Evolutionary conservation across 2,113 vertebrate genomes (phyloP), one percentile per base, ranked within the genome.

Genomic region (Amblyornis subalaris): DNA sequence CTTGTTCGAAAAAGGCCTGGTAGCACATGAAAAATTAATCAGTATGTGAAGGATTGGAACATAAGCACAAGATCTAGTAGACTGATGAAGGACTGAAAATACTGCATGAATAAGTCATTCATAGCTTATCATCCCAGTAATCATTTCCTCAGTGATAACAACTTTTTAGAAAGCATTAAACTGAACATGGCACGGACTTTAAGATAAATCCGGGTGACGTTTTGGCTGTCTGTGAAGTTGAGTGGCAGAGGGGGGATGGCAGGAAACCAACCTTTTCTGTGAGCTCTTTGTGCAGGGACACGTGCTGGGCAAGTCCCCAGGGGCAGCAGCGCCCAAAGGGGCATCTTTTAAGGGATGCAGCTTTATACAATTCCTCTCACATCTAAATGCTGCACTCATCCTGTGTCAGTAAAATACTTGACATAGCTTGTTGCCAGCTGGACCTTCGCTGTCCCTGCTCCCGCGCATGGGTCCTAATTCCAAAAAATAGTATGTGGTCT

Each of bases 91-190:
- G 87, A 78, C 81, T 75, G 78, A 76, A 96, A 95, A 90, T 76
- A 64, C 72, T 53, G 45, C 74, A 90, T 75, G 93, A 84, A 90
- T 95, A 94, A 95, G 69, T 93, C 88, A 93, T 96, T 96, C 95
- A 85, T 76, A 85, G 90, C 82, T 95, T 96, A 97, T 96, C 95
- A 72, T 80, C 75, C 70, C 55, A 38, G 26, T 51, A 78, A 96
- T 93, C 70, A 25, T 91, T 95, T 85, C 90, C 87, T 94, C 77
- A 21, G 42, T 64, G 93, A 90, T 77, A 57, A 62, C 82, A 64
- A 67, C 57, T 64, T 89, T 85, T 86, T 77, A 91, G 71, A 96
- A 69, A 96, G 87, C 67, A 88, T 88, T 92, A 88, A 86, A 83
- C 75, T 17, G 81, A 94, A 78, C 78, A 74, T 83, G 87, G 62